Percentiles rank a stretch among this genome's conserved stretches.
Conservation (phyloP, 2,888 invertebrate genomes). For the Platycnemis pennipes region DNA sequence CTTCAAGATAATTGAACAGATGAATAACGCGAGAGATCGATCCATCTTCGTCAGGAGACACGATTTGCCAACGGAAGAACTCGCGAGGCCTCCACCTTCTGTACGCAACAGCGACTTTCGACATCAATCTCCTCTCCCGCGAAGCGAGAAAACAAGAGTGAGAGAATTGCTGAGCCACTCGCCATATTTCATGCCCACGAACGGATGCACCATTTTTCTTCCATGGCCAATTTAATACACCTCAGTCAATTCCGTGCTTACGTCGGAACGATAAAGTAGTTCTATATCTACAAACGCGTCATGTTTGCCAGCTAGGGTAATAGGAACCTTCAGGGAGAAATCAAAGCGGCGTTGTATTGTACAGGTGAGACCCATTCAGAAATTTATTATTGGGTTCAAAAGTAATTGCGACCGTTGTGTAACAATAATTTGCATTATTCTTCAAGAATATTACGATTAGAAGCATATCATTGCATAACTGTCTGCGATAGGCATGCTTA, state of each 20-base stretch:
- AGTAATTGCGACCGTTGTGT: no score
- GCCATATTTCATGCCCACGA: not conserved
- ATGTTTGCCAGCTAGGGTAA: no score
- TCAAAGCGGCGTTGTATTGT: no score
- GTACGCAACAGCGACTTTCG: not conserved
- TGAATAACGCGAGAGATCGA: not conserved
- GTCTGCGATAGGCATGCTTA: no score
- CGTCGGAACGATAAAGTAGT: not conserved
- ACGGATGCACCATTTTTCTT: not conserved
- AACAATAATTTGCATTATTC: no score
- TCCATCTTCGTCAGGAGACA: not conserved
- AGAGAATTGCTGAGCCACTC: not conserved
- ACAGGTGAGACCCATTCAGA: no score
- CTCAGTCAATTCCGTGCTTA: not conserved
- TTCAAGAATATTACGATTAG: no score
- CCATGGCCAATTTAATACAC: not conserved
- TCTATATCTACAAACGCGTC: no score
- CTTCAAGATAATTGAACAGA: not conserved
- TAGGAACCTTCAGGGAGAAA: no score
- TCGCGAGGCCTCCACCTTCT: not conserved
- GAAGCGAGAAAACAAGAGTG: not conserved
- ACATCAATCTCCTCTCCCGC: not conserved
- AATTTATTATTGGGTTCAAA: no score
- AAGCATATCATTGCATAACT: no score
- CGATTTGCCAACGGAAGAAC: not conserved